A percentile compares a stretch with the other conserved stretches of the same genome.
phyloP scores from a whole-genome alignment of 2,888 invertebrate genomes.

The Heliconius cydno region DNA sequence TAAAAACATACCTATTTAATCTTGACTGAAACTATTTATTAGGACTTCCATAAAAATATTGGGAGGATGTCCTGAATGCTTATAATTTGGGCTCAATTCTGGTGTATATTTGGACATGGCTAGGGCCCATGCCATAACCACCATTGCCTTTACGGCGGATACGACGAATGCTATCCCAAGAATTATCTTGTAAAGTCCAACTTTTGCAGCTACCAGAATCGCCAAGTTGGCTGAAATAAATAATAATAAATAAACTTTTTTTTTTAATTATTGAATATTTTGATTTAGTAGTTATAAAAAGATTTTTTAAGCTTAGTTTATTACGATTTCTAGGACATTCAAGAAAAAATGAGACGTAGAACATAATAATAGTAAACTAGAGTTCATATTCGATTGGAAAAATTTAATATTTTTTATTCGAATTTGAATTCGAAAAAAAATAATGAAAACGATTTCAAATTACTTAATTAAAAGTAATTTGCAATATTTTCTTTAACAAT shows the following conservation, averaged over 20 bases:
- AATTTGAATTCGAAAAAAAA: too few relatives aligned
- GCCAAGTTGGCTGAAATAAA: conserved; percentile 77
- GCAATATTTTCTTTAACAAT: too few relatives aligned
- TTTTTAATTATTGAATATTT: background rate
- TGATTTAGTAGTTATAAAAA: background rate
- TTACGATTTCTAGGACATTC: too few relatives aligned
- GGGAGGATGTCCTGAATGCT: conserved; percentile 40
- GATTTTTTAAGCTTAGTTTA: too few relatives aligned
- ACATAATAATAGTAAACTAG: too few relatives aligned
- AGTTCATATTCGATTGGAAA: too few relatives aligned
- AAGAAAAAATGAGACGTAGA: too few relatives aligned
- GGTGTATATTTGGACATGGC: conserved; percentile 70
- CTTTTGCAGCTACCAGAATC: conserved; percentile 68
- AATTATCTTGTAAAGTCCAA: conserved; percentile 71
- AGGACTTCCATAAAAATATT: conserved; percentile 48
- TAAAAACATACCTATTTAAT: conserved; percentile 18
- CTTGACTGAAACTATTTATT: conserved; percentile 45
- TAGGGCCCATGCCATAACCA: conserved; percentile 70
- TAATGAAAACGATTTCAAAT: too few relatives aligned
- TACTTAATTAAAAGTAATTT: too few relatives aligned
- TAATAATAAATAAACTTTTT: conserved; percentile 47
- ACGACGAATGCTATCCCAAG: conserved; percentile 66
- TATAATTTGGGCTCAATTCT: conserved; percentile 52
- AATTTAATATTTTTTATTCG: too few relatives aligned
- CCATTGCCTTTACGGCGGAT: conserved; percentile 64